phyloP scores from a whole-genome alignment of 2,888 invertebrate species.

The Acrocyrtus sp. region DNA sequence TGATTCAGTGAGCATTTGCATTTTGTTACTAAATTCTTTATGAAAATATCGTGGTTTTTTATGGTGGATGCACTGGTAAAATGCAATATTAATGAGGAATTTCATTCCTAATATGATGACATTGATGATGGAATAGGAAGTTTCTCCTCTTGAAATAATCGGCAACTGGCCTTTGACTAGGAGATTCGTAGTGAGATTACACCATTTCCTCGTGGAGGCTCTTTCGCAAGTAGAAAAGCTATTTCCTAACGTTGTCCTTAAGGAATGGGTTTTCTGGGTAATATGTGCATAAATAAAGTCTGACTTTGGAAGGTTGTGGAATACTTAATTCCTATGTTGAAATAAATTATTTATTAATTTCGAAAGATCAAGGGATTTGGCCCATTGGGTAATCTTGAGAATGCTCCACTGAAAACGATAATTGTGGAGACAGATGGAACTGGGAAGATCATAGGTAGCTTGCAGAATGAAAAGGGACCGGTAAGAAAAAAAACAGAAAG shows the following conservation, averaged over 20 bases:
- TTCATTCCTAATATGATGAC: too few relatives aligned
- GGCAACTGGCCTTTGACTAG: slow-evolving; percentile 34
- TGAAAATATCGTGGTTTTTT: too few relatives aligned
- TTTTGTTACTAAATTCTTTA: too few relatives aligned
- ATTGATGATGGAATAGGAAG: too few relatives aligned
- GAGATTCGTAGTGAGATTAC: slow-evolving; percentile 40
- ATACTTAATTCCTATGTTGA: neutral
- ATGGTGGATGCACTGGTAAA: too few relatives aligned
- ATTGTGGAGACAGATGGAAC: slow-evolving; percentile 76
- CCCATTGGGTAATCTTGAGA: slow-evolving; percentile 64
- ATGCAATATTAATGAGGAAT: too few relatives aligned
- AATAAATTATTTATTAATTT: slow-evolving; percentile 35
- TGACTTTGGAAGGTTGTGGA: neutral
- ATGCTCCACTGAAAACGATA: slow-evolving; percentile 69
- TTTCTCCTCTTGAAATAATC: slow-evolving; percentile 16
- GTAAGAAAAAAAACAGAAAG: too few relatives aligned
- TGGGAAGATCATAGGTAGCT: slow-evolving; percentile 77
- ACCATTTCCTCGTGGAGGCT: slow-evolving; percentile 8
- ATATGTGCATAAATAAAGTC: too few relatives aligned
- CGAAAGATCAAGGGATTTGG: slow-evolving; percentile 76
- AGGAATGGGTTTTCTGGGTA: slow-evolving; percentile 72
- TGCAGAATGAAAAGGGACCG: slow-evolving; percentile 74
- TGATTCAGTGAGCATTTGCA: slow-evolving; percentile 27
- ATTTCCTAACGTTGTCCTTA: slow-evolving; percentile 71
- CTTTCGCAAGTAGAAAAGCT: slow-evolving; percentile 72